Percentiles rank a stretch among this genome's conserved stretches.
Conservation (phyloP, 2,113 vertebrate species). For the Polyodon spathula region DNA sequence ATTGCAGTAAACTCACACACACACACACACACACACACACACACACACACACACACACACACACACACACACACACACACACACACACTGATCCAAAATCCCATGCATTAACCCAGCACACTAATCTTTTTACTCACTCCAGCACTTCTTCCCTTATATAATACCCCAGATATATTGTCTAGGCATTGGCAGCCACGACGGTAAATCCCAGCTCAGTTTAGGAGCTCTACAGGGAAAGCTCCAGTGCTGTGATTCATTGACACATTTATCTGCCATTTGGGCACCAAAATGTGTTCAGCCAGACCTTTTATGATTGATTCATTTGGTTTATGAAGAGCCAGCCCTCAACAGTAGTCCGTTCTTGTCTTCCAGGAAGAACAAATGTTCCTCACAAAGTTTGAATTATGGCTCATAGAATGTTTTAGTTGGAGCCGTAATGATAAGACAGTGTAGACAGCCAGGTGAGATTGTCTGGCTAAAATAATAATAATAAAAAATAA, state of each 20-base stretch:
- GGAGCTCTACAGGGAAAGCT: background rate
- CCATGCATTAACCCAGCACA: background rate
- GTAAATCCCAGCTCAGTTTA: background rate
- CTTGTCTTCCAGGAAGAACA: background rate
- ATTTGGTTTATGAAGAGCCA: background rate
- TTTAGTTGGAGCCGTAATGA: background rate
- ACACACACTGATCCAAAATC: background rate
- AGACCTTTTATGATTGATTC: background rate
- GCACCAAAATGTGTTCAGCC: background rate
- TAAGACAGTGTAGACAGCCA: background rate
- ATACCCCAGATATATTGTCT: background rate
- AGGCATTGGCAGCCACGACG: background rate
- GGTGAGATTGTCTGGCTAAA: background rate
- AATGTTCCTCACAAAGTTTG: background rate
- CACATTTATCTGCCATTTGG: background rate
- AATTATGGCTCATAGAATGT: background rate
- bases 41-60: background rate
- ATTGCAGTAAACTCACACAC: background rate
- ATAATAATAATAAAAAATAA: background rate
- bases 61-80: conserved; percentile 2
- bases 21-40: conserved; percentile 12
- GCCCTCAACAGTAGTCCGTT: background rate
- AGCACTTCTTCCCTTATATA: background rate
- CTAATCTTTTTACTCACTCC: background rate
- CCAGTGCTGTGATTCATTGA: background rate